Percentiles rank a stretch among this genome's conserved stretches.
These are phyloP conservation scores for Tamias sibiricus DNA, from an alignment of 2,113 vertebrate species.

Conservation along the genomic window DNA sequence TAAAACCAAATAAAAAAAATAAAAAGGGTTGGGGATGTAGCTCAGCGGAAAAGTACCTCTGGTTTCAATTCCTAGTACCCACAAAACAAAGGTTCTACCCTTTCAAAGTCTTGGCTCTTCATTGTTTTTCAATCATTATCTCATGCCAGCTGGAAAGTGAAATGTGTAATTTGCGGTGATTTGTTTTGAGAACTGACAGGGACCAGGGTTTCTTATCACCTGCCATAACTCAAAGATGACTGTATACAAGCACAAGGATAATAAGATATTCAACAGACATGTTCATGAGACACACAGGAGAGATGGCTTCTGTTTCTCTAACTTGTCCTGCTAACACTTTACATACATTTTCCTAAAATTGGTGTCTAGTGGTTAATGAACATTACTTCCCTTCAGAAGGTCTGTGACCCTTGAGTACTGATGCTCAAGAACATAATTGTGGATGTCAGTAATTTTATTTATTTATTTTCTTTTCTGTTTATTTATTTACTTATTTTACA, in stretches of 20 bases:
- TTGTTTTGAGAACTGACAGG: slow-evolving; percentile 11
- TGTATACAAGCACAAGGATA: rapidly evolving
- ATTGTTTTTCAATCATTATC: neutral
- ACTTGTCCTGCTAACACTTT: neutral
- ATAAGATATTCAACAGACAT: neutral
- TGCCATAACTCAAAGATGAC: neutral
- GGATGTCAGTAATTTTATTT: neutral
- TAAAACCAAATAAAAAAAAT: no score
- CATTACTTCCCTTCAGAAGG: neutral
- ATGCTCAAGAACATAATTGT: neutral
- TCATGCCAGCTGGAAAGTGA: neutral
- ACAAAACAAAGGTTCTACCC: neutral
- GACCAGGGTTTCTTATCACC: neutral
- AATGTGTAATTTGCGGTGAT: neutral
- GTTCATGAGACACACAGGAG: neutral
- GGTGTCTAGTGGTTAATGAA: neutral
- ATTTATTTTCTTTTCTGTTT: no score
- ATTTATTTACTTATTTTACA: no score
- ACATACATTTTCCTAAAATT: neutral
- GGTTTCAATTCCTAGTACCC: no score
- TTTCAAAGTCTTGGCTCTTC: neutral
- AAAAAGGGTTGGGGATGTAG: no score
- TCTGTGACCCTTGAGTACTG: neutral
- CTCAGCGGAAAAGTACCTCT: no score
- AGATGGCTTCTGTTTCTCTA: neutral